These are phyloP conservation scores for Bradypodion pumilum DNA, from an alignment of 2,797 vertebrate species.

Conservation along the genomic window DNA sequence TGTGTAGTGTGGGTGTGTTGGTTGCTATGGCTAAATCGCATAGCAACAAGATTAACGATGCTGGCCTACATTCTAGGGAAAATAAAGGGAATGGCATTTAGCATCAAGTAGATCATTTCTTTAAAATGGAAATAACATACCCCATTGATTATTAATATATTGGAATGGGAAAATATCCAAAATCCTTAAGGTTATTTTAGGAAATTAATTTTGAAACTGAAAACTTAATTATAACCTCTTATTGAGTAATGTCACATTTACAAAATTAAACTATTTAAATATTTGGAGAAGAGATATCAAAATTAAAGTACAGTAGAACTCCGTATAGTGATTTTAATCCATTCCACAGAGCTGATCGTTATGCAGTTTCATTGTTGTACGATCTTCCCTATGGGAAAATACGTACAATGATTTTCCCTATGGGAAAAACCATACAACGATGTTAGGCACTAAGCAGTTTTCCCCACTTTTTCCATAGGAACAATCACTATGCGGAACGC, in stretches of 20 bases:
- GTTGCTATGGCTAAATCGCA: constrained; percentile 69
- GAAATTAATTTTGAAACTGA: constrained; percentile 34
- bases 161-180: background rate
- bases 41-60: constrained; percentile 62
- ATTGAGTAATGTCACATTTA: background rate
- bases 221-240: constrained; percentile 17
- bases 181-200: constrained; percentile 18
- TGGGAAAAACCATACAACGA: no score
- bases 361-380: no score
- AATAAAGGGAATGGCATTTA: constrained; percentile 34
- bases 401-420: no score
- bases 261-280: constrained; percentile 12
- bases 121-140: background rate
- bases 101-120: background rate
- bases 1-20: constrained; percentile 57
- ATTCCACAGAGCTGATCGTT: no score
- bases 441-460: no score
- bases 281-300: constrained; percentile 6
- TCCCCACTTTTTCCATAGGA: no score
- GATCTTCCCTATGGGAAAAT: no score
- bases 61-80: constrained; percentile 42
- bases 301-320: no score
- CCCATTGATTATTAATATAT: constrained; percentile 17
- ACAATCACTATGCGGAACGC: no score
- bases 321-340: no score